A percentile compares a stretch with the other conserved stretches of the same genome.
phyloP scores from a whole-genome alignment of 2,113 vertebrate genomes.

The Aspidoscelis tigris region DNA sequence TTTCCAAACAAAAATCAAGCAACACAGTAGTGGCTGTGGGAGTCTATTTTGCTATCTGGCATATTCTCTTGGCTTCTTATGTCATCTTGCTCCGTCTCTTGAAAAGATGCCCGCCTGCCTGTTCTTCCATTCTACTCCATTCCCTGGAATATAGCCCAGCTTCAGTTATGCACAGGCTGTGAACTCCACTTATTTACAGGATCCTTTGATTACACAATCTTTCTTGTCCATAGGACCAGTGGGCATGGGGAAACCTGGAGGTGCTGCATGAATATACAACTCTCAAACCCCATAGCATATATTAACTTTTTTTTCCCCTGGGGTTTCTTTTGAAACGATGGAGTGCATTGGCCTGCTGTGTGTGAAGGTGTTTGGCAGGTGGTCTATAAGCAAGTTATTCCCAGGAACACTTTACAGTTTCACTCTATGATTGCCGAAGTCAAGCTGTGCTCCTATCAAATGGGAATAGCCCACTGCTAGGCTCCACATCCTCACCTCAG shows the following conservation, averaged over 20 bases:
- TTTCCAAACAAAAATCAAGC: background rate
- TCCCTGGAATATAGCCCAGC: conserved; percentile 17
- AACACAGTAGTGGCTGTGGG: background rate
- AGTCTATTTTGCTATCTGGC: background rate
- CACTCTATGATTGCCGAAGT: background rate
- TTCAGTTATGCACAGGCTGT: conserved; percentile 2
- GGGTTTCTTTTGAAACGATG: background rate
- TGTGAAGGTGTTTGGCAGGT: conserved; percentile 1
- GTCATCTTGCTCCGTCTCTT: background rate
- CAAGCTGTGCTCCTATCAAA: conserved; percentile 11
- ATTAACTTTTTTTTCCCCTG: conserved; percentile 5
- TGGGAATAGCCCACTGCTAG: background rate
- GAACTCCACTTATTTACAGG: background rate
- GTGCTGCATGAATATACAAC: background rate
- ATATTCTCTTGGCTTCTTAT: background rate
- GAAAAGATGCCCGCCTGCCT: conserved; percentile 5
- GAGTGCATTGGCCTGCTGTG: conserved; percentile 4
- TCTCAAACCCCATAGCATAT: background rate
- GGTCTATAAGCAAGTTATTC: conserved; percentile 9
- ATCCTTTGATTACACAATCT: background rate
- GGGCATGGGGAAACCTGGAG: background rate
- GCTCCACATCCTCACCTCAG: conserved; percentile 12
- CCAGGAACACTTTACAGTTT: background rate
- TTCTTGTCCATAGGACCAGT: background rate
- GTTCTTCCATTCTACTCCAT: background rate